Base-by-base conservation (phyloP, 2,888 invertebrate species). In the Drosophila siamana region DNA sequence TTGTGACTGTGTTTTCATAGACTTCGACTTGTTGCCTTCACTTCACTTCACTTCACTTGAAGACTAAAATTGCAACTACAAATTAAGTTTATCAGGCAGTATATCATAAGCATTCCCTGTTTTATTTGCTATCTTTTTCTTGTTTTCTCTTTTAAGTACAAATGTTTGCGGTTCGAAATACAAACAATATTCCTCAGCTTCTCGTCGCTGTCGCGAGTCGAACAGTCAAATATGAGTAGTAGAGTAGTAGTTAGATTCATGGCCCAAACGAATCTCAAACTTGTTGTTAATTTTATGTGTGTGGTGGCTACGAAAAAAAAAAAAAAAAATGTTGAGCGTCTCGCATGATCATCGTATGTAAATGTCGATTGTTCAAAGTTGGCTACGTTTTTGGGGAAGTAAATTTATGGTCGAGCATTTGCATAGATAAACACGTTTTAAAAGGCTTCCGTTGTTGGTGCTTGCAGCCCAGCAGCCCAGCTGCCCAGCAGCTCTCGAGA, bases 181-280 rank as follows among this genome's bases (percentile, higher is more conserved):
- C 82, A 83, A 82, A 83, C 86, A 66, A 59, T 56, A 61, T 3
- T 19, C 1, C 19, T 19, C 19, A 3, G 19, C 19, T 19, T 19
- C 19, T 19, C 3, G 19, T 3, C 1, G 2, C 19, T 2, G 19
- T 19, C 19, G 56, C 24, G 50, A 51, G 52, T 59, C 50, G 47
- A 69, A 60, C 38, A 80, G 36, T 7, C 36, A 15, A 38, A 38
- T 38, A 33, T 33, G 33, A 33, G 33, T 33, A n/a, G 28, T 9
- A n/a, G n/a, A n/a, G n/a, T n/a, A n/a, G n/a, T n/a, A n/a, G n/a
- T n/a, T n/a, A n/a, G 30, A 54, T 76, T 88, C 88, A 83, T 88
- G 88, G 81, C 55, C 86, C 73, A 69, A 67, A 52, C 71, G 50
- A 70, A 75, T 80, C 30, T 38, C 8, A 88, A 88, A 88, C 80